Conservation (phyloP, 2,888 invertebrate genomes). For the Pheosia gnoma region DNA sequence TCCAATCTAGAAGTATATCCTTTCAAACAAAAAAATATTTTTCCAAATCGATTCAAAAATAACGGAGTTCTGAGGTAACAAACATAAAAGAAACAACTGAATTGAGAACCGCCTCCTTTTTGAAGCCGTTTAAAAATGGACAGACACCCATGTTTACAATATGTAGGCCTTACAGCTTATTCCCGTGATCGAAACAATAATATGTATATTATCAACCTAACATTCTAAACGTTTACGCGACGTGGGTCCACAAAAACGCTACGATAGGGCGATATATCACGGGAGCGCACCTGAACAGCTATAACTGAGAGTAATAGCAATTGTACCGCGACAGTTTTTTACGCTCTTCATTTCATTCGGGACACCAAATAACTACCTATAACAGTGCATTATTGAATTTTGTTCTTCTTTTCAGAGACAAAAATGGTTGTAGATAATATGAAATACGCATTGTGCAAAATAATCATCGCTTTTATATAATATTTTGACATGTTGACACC, state of each 20-base stretch:
- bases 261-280: slow-evolving; percentile 72
- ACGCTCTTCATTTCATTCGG: slow-evolving; percentile 65
- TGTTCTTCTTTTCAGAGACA: not conserved
- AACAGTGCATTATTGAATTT: not conserved
- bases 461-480: too few species aligned
- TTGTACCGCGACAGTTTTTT: slow-evolving; percentile 75
- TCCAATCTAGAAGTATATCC: too few species aligned
- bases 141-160: too few species aligned
- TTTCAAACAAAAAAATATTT: too few species aligned
- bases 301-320: slow-evolving; percentile 78
- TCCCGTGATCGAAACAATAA: not conserved
- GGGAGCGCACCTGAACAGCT: slow-evolving; percentile 76
- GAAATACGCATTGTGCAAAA: too few species aligned
- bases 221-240: not conserved
- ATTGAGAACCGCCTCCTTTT: too few species aligned
- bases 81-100: too few species aligned
- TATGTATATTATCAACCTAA: not conserved
- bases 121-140: too few species aligned
- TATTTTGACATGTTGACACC: too few species aligned
- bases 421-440: too few species aligned
- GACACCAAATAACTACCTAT: slow-evolving; percentile 32
- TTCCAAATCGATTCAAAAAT: too few species aligned
- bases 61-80: too few species aligned
- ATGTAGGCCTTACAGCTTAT: not conserved
- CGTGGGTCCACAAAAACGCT: slow-evolving; percentile 60